Evolutionary conservation across 2,888 invertebrate species (phyloP).

Genomic region (Stenodema calcarata): DNA sequence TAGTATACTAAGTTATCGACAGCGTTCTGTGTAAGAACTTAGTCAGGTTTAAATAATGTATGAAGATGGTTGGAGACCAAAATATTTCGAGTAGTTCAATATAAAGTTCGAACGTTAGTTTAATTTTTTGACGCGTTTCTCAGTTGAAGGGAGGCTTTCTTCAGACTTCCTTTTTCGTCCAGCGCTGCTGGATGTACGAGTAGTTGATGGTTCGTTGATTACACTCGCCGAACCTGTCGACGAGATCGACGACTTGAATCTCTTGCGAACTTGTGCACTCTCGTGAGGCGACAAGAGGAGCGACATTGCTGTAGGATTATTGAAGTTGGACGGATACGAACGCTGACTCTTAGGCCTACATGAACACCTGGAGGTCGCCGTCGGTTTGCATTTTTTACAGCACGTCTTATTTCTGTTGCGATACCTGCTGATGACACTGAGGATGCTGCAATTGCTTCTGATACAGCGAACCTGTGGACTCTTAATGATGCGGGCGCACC

Average conservation of each 20-base stretch:
- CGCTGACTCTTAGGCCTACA: background rate
- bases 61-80: too few species aligned
- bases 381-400: background rate
- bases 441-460: background rate
- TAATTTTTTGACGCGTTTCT: background rate
- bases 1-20: too few species aligned
- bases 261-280: background rate
- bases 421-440: background rate
- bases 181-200: background rate
- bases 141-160: background rate
- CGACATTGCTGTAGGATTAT: background rate
- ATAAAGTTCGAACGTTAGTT: background rate
- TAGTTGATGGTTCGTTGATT: background rate
- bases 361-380: background rate
- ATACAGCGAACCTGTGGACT: background rate
- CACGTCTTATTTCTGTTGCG: background rate
- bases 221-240: background rate
- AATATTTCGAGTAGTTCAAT: too few species aligned
- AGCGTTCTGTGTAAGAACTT: too few species aligned
- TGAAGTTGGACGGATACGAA: background rate
- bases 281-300: background rate
- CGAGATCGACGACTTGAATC: background rate
- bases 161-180: background rate
- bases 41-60: too few species aligned
- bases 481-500: background rate